Conservation (phyloP, 1,140 invertebrate genomes). For the Wiebesia pumilae region DNA sequence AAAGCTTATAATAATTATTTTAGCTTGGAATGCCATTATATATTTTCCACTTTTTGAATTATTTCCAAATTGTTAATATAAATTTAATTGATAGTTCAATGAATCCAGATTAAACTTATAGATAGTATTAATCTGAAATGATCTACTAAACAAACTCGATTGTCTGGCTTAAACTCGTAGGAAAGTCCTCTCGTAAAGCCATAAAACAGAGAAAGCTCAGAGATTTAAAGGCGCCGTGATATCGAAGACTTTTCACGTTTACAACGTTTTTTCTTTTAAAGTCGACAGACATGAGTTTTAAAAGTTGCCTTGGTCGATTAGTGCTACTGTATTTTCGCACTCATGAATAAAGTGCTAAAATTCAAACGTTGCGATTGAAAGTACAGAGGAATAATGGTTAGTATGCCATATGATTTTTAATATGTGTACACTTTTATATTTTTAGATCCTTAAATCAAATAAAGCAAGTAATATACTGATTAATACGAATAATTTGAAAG, state of each 20-base stretch:
- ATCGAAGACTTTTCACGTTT: background rate
- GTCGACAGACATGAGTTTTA: background rate
- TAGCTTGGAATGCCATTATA: background rate
- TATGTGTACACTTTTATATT: no score
- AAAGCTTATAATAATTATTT: no score
- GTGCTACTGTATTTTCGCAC: slow-evolving; percentile 53
- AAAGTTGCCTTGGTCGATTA: slow-evolving; percentile 54
- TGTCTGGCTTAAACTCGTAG: slow-evolving; percentile 11
- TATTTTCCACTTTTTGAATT: background rate
- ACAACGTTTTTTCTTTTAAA: background rate
- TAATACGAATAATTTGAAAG: no score
- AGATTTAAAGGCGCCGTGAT: background rate
- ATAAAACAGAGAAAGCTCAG: slow-evolving; percentile 58
- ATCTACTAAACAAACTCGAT: slow-evolving; percentile 5
- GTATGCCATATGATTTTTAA: no score
- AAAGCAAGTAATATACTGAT: no score
- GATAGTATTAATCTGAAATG: background rate
- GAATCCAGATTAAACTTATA: background rate
- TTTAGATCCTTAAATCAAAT: no score
- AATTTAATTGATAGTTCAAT: background rate
- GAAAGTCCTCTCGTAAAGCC: slow-evolving; percentile 6
- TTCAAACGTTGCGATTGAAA: background rate
- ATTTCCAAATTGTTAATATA: background rate
- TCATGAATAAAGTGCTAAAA: background rate
- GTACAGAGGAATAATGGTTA: no score